A percentile compares a stretch with the other conserved stretches of the same genome.
phyloP scores from a whole-genome alignment of 2,888 invertebrate species.

The Nephrotoma appendiculata region DNA sequence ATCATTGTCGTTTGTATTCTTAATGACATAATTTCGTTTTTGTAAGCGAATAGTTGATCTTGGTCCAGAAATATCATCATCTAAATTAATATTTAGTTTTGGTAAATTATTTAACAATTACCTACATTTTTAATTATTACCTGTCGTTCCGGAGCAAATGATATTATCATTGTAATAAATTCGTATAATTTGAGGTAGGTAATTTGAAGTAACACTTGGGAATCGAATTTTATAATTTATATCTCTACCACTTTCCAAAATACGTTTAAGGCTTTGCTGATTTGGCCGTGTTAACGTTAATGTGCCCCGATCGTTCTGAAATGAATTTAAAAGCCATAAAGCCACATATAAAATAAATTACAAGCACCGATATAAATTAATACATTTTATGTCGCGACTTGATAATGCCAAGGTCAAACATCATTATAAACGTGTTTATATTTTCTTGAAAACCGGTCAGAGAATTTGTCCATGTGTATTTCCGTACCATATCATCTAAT shows the following conservation, averaged over 20 bases:
- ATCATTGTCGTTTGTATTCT: not conserved
- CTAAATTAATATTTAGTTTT: not conserved
- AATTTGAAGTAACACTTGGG: slow-evolving; percentile 35
- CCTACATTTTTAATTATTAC: slow-evolving; percentile 23
- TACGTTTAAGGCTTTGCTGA: slow-evolving; percentile 18
- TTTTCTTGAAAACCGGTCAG: no score
- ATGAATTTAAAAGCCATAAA: not conserved
- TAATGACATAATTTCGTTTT: not conserved
- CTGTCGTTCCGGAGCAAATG: slow-evolving; percentile 42
- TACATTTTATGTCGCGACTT: no score
- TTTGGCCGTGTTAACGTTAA: not conserved
- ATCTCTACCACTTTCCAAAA: slow-evolving; percentile 23
- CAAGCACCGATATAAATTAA: no score
- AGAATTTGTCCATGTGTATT: no score
- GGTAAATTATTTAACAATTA: not conserved
- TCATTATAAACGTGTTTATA: no score
- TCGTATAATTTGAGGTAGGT: slow-evolving; percentile 41
- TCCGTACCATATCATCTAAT: no score
- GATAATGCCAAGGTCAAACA: no score
- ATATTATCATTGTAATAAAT: slow-evolving; percentile 40
- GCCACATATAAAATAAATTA: no score
- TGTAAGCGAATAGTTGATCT: not conserved
- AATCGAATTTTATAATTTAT: slow-evolving; percentile 42
- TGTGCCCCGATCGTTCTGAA: not conserved
- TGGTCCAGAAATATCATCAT: not conserved